These are phyloP conservation scores for Geophilus truncorum DNA, from an alignment of 2,888 invertebrate species.

Conservation along the genomic window DNA sequence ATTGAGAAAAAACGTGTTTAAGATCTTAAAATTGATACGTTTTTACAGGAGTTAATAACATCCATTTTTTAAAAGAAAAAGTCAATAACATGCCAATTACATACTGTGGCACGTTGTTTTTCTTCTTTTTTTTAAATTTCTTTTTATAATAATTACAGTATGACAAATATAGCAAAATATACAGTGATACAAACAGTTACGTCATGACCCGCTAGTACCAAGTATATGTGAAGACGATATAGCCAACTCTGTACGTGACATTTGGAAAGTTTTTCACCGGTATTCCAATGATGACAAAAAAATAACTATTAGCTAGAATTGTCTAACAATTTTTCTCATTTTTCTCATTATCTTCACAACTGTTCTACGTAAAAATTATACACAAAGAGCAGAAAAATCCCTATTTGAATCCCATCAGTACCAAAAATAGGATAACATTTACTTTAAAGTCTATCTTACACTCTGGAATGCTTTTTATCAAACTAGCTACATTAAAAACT, in stretches of 20 bases:
- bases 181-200: constrained; percentile 34
- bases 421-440: constrained; percentile 34
- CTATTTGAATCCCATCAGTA: constrained; percentile 30
- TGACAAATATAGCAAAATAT: constrained; percentile 34
- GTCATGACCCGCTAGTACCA: constrained; percentile 33
- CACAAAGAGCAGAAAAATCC: constrained; percentile 25
- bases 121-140: background rate
- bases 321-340: constrained; percentile 9
- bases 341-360: background rate
- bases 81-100: constrained; percentile 3
- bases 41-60: constrained; percentile 31
- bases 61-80: constrained; percentile 18
- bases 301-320: constrained; percentile 33
- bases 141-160: constrained; percentile 8
- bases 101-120: background rate
- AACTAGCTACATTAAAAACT: constrained; percentile 16
- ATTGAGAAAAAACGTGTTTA: constrained; percentile 34
- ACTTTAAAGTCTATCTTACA: constrained; percentile 29
- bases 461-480: constrained; percentile 32
- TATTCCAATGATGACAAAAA: constrained; percentile 20
- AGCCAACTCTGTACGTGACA: constrained; percentile 32
- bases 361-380: constrained; percentile 27
- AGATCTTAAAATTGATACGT: constrained; percentile 30
- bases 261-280: constrained; percentile 23
- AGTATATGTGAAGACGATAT: constrained; percentile 30